phyloP scores from a whole-genome alignment of 1,140 invertebrate genomes.

The Solen grandis region DNA sequence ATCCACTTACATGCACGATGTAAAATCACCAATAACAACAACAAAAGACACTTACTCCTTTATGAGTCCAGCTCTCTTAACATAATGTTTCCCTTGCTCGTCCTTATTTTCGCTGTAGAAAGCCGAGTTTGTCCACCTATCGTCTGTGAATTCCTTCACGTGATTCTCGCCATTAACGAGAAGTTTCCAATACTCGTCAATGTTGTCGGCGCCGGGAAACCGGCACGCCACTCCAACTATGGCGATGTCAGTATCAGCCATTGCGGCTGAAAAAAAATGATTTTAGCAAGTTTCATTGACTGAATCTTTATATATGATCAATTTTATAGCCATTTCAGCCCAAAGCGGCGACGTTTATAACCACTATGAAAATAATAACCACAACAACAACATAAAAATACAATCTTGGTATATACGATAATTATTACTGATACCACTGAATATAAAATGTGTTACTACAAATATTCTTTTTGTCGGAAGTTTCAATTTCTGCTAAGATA shows the following conservation, averaged over 20 bases:
- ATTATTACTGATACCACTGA: too few relatives aligned
- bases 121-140: slow-evolving; percentile 66
- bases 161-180: slow-evolving; percentile 73
- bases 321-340: too few relatives aligned
- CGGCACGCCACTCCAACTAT: slow-evolving; percentile 50
- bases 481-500: too few relatives aligned
- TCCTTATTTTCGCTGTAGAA: slow-evolving; percentile 64
- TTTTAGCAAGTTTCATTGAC: too few relatives aligned
- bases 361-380: too few relatives aligned
- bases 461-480: too few relatives aligned
- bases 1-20: background rate
- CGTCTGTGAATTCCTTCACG: slow-evolving; percentile 66
- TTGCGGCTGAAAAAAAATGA: background rate
- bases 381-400: too few relatives aligned
- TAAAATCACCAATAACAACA: background rate
- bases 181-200: slow-evolving; percentile 69
- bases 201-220: slow-evolving; percentile 64
- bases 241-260: slow-evolving; percentile 33
- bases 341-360: too few relatives aligned
- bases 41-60: slow-evolving; percentile 64
- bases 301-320: too few relatives aligned
- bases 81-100: slow-evolving; percentile 64
- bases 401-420: too few relatives aligned
- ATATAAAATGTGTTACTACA: too few relatives aligned
- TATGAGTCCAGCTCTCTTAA: slow-evolving; percentile 66